Conservation (phyloP, 1,140 invertebrate genomes). For the Cydia fagiglandana region DNA sequence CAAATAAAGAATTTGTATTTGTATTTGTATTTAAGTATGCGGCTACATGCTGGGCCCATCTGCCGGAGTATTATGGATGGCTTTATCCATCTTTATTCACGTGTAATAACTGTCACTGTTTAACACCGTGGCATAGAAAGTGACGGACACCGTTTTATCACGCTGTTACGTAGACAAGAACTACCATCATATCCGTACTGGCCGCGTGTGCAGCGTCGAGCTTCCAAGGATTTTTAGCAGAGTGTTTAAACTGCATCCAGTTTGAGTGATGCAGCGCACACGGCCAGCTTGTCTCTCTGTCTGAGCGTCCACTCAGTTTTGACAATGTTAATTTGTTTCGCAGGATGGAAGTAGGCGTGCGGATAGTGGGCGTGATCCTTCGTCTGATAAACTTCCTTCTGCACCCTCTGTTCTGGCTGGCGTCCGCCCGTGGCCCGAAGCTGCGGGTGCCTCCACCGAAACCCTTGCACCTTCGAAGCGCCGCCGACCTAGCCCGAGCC, state of each 20-base stretch:
- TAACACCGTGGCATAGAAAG: too few species aligned
- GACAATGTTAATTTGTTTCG: conserved; percentile 21
- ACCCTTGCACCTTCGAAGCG: conserved; percentile 71
- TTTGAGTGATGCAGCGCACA: too few species aligned
- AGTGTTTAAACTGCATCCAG: background rate
- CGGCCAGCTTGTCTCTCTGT: too few species aligned
- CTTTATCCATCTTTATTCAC: too few species aligned
- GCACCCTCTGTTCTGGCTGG: conserved; percentile 64
- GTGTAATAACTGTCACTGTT: too few species aligned
- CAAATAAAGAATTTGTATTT: too few species aligned
- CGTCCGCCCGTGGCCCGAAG: conserved; percentile 38
- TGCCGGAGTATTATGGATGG: too few species aligned
- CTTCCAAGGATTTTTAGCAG: background rate
- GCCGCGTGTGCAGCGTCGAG: background rate
- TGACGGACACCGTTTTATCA: too few species aligned
- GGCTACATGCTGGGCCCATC: too few species aligned
- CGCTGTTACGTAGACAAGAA: too few species aligned
- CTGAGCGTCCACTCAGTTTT: background rate
- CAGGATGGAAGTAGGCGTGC: conserved; percentile 73
- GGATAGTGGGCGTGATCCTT: conserved; percentile 66
- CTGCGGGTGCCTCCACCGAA: conserved; percentile 51
- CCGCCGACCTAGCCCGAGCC: conserved; percentile 64
- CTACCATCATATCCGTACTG: too few species aligned
- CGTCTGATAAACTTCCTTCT: conserved; percentile 62
- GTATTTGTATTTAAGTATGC: too few species aligned